Conservation (phyloP, 2,888 invertebrate genomes). For the Ennomos erosarius region DNA sequence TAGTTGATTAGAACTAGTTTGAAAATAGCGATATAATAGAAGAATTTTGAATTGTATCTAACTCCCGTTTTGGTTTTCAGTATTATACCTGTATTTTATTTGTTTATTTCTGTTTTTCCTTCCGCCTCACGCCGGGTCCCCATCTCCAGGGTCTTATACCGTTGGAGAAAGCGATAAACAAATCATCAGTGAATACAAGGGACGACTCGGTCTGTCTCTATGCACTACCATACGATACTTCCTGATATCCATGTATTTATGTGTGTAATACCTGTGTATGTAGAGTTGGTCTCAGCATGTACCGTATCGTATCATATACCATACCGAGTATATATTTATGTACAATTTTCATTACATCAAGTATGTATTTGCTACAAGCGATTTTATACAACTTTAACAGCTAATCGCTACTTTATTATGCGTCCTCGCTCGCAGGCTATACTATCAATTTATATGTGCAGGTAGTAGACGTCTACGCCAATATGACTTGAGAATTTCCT, state of each 20-base stretch:
- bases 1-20: conserved; percentile 75
- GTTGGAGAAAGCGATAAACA: conserved; percentile 83
- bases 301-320: conserved; percentile 67
- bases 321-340: conserved; percentile 28
- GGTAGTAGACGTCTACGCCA: conserved; percentile 9
- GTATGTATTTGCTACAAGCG: conserved; percentile 29
- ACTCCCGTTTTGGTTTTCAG: conserved; percentile 62
- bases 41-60: conserved; percentile 55
- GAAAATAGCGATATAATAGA: conserved; percentile 72
- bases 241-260: conserved; percentile 66
- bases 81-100: conserved; percentile 58
- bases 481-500: conserved; percentile 15
- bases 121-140: conserved; percentile 71
- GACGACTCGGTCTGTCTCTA: conserved; percentile 82
- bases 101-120: conserved; percentile 72
- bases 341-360: conserved; percentile 23
- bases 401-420: conserved; percentile 21
- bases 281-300: conserved; percentile 77
- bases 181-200: conserved; percentile 79
- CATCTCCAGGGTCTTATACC: conserved; percentile 81
- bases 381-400: conserved; percentile 3
- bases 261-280: conserved; percentile 72
- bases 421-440: conserved; percentile 27
- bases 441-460: conserved; percentile 10
- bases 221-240: conserved; percentile 65